phyloP scores from a whole-genome alignment of 2,797 vertebrate genomes.

The Myotis findleyi region DNA sequence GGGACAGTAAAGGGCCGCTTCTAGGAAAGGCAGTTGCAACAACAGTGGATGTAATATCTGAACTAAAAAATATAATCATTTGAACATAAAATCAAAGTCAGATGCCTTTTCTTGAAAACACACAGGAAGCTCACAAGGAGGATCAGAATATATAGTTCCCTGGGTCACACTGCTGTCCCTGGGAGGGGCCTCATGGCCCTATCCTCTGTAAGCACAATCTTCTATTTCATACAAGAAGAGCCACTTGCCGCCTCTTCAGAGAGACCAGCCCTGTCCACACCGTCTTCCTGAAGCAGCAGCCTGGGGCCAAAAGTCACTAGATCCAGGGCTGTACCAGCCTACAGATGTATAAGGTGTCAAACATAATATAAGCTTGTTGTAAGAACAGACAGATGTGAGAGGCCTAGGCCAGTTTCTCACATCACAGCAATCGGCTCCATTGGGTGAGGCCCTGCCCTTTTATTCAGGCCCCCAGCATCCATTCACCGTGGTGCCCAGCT shows the following conservation, averaged over 20 bases:
- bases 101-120: not conserved
- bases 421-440: not conserved
- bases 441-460: not conserved
- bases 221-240: not conserved
- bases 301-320: not conserved
- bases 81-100: slow-evolving; percentile 6
- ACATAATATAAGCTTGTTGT: not conserved
- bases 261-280: not conserved
- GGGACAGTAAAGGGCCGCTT: not conserved
- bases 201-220: not conserved
- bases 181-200: not conserved
- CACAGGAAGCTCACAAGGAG: not conserved
- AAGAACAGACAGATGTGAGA: not conserved
- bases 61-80: not conserved
- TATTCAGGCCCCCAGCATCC: not conserved
- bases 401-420: not conserved
- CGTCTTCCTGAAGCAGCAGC: not conserved
- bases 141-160: not conserved
- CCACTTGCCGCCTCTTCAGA: not conserved
- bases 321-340: rapidly evolving
- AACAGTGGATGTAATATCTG: not conserved
- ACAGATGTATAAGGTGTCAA: not conserved
- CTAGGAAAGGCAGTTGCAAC: not conserved
- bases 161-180: not conserved
- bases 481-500: not conserved